Conservation (phyloP, 2,888 invertebrate genomes). For the Drosophila anomelani region DNA sequence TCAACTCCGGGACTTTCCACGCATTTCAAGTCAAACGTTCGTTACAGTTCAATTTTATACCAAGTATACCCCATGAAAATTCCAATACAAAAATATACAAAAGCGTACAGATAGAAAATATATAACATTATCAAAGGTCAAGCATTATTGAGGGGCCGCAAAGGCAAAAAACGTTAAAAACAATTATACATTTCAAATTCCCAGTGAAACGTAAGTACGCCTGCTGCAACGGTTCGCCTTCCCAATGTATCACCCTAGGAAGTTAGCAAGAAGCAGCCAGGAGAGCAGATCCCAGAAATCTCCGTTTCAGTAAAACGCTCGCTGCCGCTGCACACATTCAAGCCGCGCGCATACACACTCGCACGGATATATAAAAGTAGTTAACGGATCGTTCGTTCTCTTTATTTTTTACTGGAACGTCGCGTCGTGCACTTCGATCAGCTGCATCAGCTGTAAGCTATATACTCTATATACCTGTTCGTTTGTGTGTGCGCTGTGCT, state of each 20-base stretch:
- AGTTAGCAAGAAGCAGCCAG: neutral
- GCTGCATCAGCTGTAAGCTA: neutral
- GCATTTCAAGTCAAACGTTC: constrained; percentile 57
- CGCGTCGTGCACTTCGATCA: constrained; percentile 11
- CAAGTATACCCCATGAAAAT: constrained; percentile 48
- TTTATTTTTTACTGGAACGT: constrained; percentile 11
- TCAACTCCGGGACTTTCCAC: constrained; percentile 42
- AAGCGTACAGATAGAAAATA: constrained; percentile 36
- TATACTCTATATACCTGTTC: constrained; percentile 3
- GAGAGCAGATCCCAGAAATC: constrained; percentile 3
- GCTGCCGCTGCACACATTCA: neutral
- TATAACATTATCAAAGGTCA: constrained; percentile 48
- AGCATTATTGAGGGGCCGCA: constrained; percentile 40
- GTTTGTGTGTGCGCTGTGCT: constrained; percentile 27
- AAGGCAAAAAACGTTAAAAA: constrained; percentile 1
- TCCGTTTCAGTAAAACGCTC: constrained; percentile 36
- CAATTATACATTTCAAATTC: constrained; percentile 52
- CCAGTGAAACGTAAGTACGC: constrained; percentile 49
- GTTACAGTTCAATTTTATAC: constrained; percentile 57
- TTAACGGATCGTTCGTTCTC: neutral
- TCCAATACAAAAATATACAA: constrained; percentile 45
- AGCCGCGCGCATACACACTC: constrained; percentile 5
- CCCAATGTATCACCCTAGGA: neutral
- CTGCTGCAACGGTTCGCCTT: neutral
- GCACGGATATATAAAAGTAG: constrained; percentile 3